Evolutionary conservation across 2,797 vertebrate genomes (phyloP), one percentile per base, ranked within the genome.

Genomic region (Semaprochilodus insignis): DNA sequence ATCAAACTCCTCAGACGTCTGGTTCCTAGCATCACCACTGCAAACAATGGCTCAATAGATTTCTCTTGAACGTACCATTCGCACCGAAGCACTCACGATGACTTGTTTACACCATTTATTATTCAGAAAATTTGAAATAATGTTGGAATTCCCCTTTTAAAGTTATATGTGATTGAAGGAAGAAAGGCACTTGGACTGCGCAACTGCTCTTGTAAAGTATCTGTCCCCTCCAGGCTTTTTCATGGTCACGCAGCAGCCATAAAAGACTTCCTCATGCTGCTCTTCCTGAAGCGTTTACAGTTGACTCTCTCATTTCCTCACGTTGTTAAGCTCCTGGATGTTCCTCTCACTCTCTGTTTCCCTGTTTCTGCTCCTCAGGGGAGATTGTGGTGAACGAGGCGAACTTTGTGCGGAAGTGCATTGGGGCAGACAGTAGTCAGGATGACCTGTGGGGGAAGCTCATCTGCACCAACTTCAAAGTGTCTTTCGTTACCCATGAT

Each of bases 401-500:
- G 13, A 99, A 96, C 91, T 99, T 99, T 93, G 98, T 99, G 85
- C 96, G 95, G 88, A 99, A 99, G 93, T 99, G 97, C 91, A 97
- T 99, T 8, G 95, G 96, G 40, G 88, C 95, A 19, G 97, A 98
- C 85, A 97, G 95, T 69, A 96, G 96, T 91, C 95, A 97, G 3
- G 96, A 97, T 15, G 98, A 98, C 86, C 94, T 99, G 57, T 99
- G 97, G 97, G 98, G 98, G 54, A 99, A 98, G 86, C 89, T 99
- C 92, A 94, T 99, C 81, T 99, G 98, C 93, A 99, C 96, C 87
- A 99, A 99, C 94, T 99, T 99, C 95, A 99, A 98, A 93, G 97
- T 99, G 82, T 99, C 98, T 83, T 99, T 99, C 87, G 93, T 99
- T 83, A 96, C 97, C 19, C 97, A 99, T 75, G 96, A 97, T 85